These are phyloP conservation scores for Mimas tiliae DNA, from an alignment of 2,888 invertebrate genomes.

Conservation along the genomic window DNA sequence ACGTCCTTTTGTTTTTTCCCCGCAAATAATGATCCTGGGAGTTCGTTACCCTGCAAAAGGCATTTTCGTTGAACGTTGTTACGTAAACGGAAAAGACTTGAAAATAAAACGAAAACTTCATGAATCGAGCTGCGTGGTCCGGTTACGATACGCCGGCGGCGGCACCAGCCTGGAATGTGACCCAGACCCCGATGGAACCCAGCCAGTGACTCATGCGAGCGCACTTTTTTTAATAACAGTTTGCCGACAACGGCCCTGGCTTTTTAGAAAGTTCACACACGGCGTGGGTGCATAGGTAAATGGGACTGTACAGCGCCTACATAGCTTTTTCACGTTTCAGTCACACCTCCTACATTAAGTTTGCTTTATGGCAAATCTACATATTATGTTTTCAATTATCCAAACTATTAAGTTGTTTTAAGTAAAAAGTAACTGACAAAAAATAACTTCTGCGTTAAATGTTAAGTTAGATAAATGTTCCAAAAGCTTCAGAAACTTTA, in stretches of 20 bases:
- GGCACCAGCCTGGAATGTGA: constrained; percentile 75
- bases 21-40: constrained; percentile 8
- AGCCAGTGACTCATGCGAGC: constrained; percentile 72
- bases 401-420: background rate
- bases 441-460: too few relatives aligned
- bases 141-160: constrained; percentile 55
- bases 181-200: constrained; percentile 75
- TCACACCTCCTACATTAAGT: constrained; percentile 40
- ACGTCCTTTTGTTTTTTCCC: background rate
- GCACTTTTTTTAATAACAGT: constrained; percentile 55
- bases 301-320: constrained; percentile 67
- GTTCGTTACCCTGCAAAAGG: constrained; percentile 2
- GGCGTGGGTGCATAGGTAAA: constrained; percentile 74
- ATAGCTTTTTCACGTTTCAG: constrained; percentile 44
- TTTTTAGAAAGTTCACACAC: constrained; percentile 68
- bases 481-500: background rate
- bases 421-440: too few relatives aligned
- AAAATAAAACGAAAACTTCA: constrained; percentile 49
- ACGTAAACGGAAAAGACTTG: constrained; percentile 51
- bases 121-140: constrained; percentile 51
- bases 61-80: constrained; percentile 45
- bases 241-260: constrained; percentile 51
- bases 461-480: too few relatives aligned
- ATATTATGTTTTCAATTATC: background rate
- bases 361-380: background rate